A percentile compares a stretch with the other conserved stretches of the same genome.
Evolutionary conservation across 1,140 invertebrate species (phyloP).

Genomic region (Uloborus diversus): DNA sequence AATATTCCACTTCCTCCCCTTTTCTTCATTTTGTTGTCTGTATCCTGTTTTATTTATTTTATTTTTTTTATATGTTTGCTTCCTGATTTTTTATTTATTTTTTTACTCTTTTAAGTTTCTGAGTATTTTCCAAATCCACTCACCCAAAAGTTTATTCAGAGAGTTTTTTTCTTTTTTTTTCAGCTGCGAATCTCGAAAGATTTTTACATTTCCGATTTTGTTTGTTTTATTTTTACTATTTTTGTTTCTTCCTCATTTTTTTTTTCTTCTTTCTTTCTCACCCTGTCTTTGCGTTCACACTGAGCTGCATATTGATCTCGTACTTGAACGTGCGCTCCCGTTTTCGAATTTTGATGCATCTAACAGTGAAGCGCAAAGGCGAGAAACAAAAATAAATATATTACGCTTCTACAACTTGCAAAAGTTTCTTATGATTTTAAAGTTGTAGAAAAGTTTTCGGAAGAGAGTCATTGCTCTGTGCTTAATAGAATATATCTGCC

Average conservation of each 20-base stretch:
- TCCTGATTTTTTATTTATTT: background rate
- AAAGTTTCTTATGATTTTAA: constrained; percentile 48
- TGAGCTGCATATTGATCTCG: constrained; percentile 36
- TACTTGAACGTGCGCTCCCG: constrained; percentile 1
- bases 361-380: background rate
- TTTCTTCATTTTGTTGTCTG: constrained; percentile 21
- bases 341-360: constrained; percentile 40
- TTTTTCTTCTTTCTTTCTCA: background rate
- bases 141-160: constrained; percentile 51
- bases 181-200: constrained; percentile 8
- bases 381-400: constrained; percentile 6
- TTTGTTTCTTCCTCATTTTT: background rate
- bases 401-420: background rate
- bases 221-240: constrained; percentile 21
- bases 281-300: background rate
- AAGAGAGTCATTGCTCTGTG: constrained; percentile 30
- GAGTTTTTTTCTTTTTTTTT: constrained; percentile 28
- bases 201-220: constrained; percentile 50
- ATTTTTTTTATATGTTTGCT: background rate
- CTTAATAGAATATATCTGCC: constrained; percentile 43
- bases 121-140: constrained; percentile 47
- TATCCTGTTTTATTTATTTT: constrained; percentile 15
- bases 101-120: constrained; percentile 23
- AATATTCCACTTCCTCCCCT: constrained; percentile 6
- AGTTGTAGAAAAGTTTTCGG: constrained; percentile 24